Evolutionary conservation across 2,888 invertebrate species (phyloP), one percentile per base, ranked within the genome.

Genomic region (Quadroppia sp.): DNA sequence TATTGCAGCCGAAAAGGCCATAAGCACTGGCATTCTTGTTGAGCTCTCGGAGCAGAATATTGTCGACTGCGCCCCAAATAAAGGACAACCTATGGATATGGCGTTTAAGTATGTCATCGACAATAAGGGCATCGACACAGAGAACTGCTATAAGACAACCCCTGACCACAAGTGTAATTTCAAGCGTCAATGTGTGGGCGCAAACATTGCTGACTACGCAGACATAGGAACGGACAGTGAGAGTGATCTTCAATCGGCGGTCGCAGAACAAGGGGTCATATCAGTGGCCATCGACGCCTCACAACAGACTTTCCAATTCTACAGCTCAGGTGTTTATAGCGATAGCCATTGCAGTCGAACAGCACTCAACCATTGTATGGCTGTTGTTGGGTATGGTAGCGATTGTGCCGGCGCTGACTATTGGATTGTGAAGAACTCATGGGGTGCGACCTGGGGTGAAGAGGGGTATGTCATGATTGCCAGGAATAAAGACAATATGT

Each of bases 1-100:
- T n/a, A n/a, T n/a, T n/a, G n/a, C 17, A 50, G 50, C 7, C 20
- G 85, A 87, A 80, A 92, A 94, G 83, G 94, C 87, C 87, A 88
- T 92, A 78, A 87, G 88, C 83, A 85, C 86, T 11, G 89, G 89
- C 13, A 85, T 85, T 78, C 85, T 94, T 73, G 86, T 91, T 40
- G 91, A 92, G 0, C 87, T 94, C n/a, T 92, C 92, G 77, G 94
- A 94, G 84, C 94, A 94, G 85, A 94, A 94, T 84, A 85, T 94
- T 77, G 86, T 94, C 74, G 94, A 94, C 84, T 94, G 94, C 82
- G 92, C 93, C 75, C 79, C 82, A 2, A 85, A 86, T 84, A 88
- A 90, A 79, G 94, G 94, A 71, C 94, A 76, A 17, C 53, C 56
- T 30, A 42, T 74, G 30, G 71, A 71, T 28, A 25, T 74, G 45